Evolutionary conservation across 2,888 invertebrate genomes (phyloP), one percentile per base, ranked within the genome.

Genomic region (Drosophila atroscutellata): DNA sequence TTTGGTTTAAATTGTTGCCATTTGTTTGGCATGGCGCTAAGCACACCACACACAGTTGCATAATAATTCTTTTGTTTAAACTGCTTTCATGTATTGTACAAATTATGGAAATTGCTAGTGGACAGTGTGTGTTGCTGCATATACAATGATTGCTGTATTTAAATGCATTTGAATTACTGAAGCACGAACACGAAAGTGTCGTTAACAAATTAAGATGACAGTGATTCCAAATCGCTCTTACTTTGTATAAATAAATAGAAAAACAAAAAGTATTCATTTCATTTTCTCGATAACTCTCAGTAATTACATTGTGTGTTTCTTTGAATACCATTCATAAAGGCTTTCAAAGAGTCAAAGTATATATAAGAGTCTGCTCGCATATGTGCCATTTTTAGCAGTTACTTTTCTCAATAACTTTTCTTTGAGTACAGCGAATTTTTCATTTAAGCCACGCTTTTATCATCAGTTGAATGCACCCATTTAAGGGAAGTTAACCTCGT

Each of bases 1-100:
- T 85, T 85, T 86, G 77, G 70, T 81, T 85, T 84, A 86, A 85
- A 89, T 86, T 86, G 84, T 84, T 89, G 85, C 87, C 89, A 89
- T 89, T 85, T 89, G 85, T 89, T 81, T 79, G 63, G 59, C 77
- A 64, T 55, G 72, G 68, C 76, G 68, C 80, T 83, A 77, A 75
- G 67, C 66, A 72, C 85, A 66, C 51, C 54, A 62, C 30, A 30
- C 65, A 63, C 71, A 57, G 68, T 80, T 85, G 86, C 88, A 81
- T 77, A 83, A 79, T 77, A 83, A 68, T 87, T 80, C 86, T 74
- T 74, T 75, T 72, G 64, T 73, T 83, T 81, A 77, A 83, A 75
- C 77, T 80, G 77, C 39, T 72, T 83, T 68, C 55, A 60, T 80
- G 77, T 76, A 69, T 77, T 72, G 77, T 67, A 70, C 74, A 83